Conservation (phyloP, 2,888 invertebrate species). For the Cheilosia impressa region DNA sequence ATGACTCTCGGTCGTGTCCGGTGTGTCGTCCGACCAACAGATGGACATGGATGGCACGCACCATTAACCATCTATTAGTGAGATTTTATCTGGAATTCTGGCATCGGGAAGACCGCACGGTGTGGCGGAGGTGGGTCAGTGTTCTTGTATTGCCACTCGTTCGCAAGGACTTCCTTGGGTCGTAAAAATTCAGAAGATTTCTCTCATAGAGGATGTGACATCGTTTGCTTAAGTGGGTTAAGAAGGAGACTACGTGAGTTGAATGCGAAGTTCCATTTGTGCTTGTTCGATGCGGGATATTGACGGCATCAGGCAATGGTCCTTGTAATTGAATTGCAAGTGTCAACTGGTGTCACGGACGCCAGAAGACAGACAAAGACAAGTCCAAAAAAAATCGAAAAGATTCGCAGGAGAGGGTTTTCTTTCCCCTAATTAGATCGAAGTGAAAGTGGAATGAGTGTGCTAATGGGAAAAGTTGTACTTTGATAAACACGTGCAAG, state of each 20-base stretch:
- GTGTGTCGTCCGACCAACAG: conserved; percentile 22
- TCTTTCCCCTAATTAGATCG: conserved; percentile 8
- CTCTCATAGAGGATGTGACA: conserved; percentile 43
- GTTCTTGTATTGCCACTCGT: conserved; percentile 33
- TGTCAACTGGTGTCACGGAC: conserved; percentile 63
- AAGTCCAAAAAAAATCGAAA: neutral
- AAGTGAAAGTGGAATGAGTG: too few relatives aligned
- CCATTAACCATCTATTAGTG: conserved; percentile 74
- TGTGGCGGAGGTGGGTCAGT: neutral
- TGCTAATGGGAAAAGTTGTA: too few relatives aligned
- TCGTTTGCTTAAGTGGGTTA: conserved; percentile 72
- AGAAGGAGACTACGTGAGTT: conserved; percentile 65
- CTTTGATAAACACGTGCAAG: too few relatives aligned
- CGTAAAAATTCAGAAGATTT: conserved; percentile 63
- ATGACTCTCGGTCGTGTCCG: conserved; percentile 58
- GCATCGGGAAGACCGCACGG: neutral
- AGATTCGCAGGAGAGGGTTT: neutral
- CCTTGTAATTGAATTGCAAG: conserved; percentile 72
- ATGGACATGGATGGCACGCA: conserved; percentile 63
- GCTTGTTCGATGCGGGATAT: conserved; percentile 3
- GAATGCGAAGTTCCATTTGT: conserved; percentile 33
- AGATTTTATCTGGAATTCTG: conserved; percentile 61
- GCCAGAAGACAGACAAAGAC: neutral
- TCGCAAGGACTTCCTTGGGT: conserved; percentile 38
- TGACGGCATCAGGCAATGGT: conserved; percentile 35